Evolutionary conservation across 2,797 vertebrate genomes (phyloP), one percentile per base, ranked within the genome.

Genomic region (Gastrophryne carolinensis): DNA sequence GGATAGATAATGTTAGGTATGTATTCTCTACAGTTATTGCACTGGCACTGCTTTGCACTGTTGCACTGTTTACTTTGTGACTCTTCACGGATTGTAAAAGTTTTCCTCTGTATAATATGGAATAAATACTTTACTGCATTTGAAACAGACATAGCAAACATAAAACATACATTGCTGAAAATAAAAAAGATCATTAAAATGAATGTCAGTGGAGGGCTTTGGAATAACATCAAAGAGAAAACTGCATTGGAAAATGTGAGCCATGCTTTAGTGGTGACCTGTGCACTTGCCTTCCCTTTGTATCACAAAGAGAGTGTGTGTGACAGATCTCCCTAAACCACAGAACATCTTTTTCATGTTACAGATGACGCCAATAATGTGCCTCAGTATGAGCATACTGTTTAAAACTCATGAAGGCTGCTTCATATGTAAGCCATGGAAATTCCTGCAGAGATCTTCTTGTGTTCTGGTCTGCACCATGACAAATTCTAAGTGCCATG

Each of bases 31-130:
- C n/a, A n/a, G n/a, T n/a, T n/a, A n/a, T n/a, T n/a, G n/a, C n/a
- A n/a, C n/a, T n/a, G n/a, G n/a, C n/a, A n/a, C n/a, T n/a, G n/a
- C n/a, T n/a, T n/a, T n/a, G n/a, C n/a, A n/a, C n/a, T n/a, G n/a
- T n/a, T n/a, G n/a, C n/a, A n/a, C 17, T 53, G 23, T 67, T 67
- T 67, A 37, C 64, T 26, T 53, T 34, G 21, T 17, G 32, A 56
- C 29, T 24, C 26, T 34, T 68, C 15, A 15, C 23, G 44, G 52
- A 69, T 56, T 56, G 66, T 57, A 69, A 56, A 69, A 39, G n/a
- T 21, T 35, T 69, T 57, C 66, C 52, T 56, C 66, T 41, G 24
- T 69, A 30, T 41, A 30, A 30, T 2, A 19, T 30, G 32, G 15
- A 21, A 9, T 30, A 12, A 32, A 35, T 53, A 41, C 15, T 39